Conservation (phyloP, 2,888 invertebrate species). For the Drosophila cognata region DNA sequence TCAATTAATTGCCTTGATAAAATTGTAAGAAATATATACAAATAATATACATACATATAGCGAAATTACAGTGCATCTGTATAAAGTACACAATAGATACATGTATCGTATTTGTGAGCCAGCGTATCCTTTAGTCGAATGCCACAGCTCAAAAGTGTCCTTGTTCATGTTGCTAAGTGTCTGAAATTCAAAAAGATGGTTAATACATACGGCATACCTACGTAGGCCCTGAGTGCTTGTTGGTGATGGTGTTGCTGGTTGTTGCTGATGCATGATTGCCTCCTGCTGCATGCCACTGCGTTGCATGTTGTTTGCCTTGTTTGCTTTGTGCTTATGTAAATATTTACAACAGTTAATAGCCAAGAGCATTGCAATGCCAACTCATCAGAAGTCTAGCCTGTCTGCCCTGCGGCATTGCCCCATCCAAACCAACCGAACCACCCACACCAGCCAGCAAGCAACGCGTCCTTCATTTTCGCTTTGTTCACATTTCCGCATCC, state of each 20-base stretch:
- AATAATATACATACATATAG: background rate
- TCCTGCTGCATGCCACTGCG: conserved; percentile 27
- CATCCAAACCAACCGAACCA: background rate
- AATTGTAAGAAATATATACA: too few species aligned
- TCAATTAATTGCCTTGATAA: too few species aligned
- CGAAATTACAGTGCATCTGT: background rate
- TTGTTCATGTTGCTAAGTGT: conserved; percentile 50
- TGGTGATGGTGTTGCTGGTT: conserved; percentile 10
- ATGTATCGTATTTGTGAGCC: background rate
- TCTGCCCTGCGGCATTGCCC: conserved; percentile 45
- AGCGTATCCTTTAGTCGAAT: conserved; percentile 1
- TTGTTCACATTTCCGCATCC: conserved; percentile 60
- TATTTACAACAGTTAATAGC: conserved; percentile 77
- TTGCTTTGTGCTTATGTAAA: conserved; percentile 69
- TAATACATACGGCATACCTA: conserved; percentile 5
- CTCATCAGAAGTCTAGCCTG: conserved; percentile 66
- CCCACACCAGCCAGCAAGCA: conserved; percentile 1
- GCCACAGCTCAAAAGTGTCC: background rate
- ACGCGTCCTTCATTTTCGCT: conserved; percentile 56
- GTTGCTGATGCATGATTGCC: conserved; percentile 14
- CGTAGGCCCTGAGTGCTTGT: conserved; percentile 23
- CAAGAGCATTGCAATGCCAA: conserved; percentile 67
- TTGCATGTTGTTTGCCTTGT: conserved; percentile 55
- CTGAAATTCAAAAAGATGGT: conserved; percentile 39
- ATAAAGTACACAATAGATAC: background rate